phyloP scores from a whole-genome alignment of 30 jellyfish, hydroid and myxozoan genomes.

The Turritopsis dohrnii region DNA sequence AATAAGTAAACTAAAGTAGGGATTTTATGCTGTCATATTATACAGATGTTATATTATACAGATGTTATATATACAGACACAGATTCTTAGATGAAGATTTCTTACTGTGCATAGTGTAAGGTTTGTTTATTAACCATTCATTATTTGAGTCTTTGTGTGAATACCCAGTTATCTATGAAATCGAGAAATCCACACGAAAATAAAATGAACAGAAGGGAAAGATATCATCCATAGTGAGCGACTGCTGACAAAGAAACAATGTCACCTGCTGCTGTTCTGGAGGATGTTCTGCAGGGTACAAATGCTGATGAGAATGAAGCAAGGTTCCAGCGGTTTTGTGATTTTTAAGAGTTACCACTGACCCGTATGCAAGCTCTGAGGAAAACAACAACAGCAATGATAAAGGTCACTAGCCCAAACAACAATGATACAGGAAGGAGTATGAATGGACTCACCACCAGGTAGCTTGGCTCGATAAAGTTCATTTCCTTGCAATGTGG shows the following conservation, averaged over 20 bases:
- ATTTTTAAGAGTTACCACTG: constrained; percentile 77
- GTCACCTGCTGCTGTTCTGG: constrained; percentile 99
- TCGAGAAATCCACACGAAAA: background rate
- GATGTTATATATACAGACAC: too few species aligned
- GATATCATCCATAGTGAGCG: background rate
- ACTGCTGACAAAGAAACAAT: too few species aligned
- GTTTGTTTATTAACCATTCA: constrained; percentile 78
- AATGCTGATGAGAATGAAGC: constrained; percentile 92
- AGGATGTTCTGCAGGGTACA: constrained; percentile 95
- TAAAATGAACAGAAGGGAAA: background rate
- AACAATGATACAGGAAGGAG: background rate
- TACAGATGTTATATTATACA: background rate
- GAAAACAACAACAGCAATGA: background rate
- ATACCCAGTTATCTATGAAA: constrained; percentile 83
- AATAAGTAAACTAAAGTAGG: too few species aligned
- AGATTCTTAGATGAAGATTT: too few species aligned
- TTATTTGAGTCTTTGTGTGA: constrained; percentile 97
- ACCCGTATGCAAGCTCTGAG: constrained; percentile 90
- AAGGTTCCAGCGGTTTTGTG: constrained; percentile 75
- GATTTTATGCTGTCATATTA: background rate
- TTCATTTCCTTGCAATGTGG: constrained; percentile 82
- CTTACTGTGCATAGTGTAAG: constrained; percentile 61
- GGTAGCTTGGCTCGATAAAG: constrained; percentile 84
- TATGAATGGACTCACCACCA: constrained; percentile 42
- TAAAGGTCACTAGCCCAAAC: background rate